Conservation (phyloP, 2,888 invertebrate genomes). For the Latrodectus hesperus region DNA sequence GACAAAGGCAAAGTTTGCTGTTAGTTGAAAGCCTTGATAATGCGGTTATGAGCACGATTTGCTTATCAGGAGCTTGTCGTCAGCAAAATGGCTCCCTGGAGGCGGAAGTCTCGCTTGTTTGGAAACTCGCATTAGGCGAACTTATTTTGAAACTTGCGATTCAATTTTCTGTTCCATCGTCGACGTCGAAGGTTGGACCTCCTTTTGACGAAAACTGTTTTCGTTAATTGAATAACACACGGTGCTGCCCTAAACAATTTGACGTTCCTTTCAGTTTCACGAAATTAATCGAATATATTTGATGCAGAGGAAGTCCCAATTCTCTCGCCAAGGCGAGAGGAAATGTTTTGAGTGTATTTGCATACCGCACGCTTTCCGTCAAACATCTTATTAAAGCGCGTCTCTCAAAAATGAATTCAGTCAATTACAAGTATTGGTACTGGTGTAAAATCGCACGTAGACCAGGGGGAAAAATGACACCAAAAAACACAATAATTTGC, state of each 20-base stretch:
- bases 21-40: constrained; percentile 3
- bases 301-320: neutral
- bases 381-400: too few relatives aligned
- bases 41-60: constrained; percentile 36
- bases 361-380: too few relatives aligned
- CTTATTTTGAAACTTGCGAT: constrained; percentile 52
- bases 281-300: constrained; percentile 21
- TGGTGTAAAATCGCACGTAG: too few relatives aligned
- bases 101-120: constrained; percentile 30
- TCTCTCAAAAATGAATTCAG: too few relatives aligned
- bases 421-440: too few relatives aligned
- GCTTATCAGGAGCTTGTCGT: constrained; percentile 11
- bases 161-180: constrained; percentile 25
- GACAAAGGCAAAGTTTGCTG: neutral
- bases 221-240: constrained; percentile 47
- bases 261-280: constrained; percentile 19
- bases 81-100: constrained; percentile 16
- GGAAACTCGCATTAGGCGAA: constrained; percentile 54
- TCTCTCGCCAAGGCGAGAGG: neutral
- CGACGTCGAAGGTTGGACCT: constrained; percentile 9
- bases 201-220: constrained; percentile 36
- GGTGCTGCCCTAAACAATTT: constrained; percentile 28
- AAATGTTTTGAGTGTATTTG: too few relatives aligned
- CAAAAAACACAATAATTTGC: too few relatives aligned
- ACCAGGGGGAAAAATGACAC: too few relatives aligned